A percentile compares a stretch with the other conserved stretches of the same genome.
These are phyloP conservation scores for Neoniphon sammara DNA, from an alignment of 2,797 vertebrate species.

Conservation along the genomic window DNA sequence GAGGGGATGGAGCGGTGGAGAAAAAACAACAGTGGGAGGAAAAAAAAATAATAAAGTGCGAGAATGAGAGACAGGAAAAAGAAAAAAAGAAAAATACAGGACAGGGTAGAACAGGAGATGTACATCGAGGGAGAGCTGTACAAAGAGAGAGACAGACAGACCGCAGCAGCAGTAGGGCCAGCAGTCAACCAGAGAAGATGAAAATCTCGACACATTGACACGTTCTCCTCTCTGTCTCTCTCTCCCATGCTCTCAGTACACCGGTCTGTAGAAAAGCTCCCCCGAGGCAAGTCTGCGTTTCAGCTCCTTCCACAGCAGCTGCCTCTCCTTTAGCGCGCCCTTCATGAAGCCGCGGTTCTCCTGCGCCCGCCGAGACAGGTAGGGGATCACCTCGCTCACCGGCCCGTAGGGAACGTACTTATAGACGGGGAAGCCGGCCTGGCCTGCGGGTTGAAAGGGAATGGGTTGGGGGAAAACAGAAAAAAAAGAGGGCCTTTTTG, in stretches of 20 bases:
- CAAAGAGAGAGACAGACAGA: conserved; percentile 36
- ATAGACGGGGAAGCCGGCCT: conserved; percentile 91
- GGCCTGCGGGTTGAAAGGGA: conserved; percentile 77
- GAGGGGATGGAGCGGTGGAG: neutral
- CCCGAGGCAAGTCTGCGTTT: conserved; percentile 82
- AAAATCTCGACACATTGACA: conserved; percentile 31
- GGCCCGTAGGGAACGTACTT: conserved; percentile 95
- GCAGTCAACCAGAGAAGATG: conserved; percentile 42
- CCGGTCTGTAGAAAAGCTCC: conserved; percentile 79
- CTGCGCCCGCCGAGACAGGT: conserved; percentile 90
- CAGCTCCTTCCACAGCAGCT: conserved; percentile 91
- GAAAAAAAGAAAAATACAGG: conserved; percentile 38
- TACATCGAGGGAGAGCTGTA: conserved; percentile 23
- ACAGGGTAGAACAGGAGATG: conserved; percentile 29
- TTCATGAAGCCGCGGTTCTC: conserved; percentile 92
- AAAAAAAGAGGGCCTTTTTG: neutral
- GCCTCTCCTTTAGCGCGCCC: conserved; percentile 83
- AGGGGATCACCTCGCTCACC: conserved; percentile 91
- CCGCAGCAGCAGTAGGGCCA: conserved; percentile 42
- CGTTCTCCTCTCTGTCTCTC: conserved; percentile 30
- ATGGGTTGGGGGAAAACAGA: neutral
- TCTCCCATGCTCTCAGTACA: conserved; percentile 61
- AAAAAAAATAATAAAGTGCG: conserved; percentile 5
- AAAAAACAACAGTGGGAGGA: conserved; percentile 16
- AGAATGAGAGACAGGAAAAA: conserved; percentile 31